These are phyloP conservation scores for Amphimallon solstitiale DNA, from an alignment of 2,888 invertebrate species.

Conservation along the genomic window DNA sequence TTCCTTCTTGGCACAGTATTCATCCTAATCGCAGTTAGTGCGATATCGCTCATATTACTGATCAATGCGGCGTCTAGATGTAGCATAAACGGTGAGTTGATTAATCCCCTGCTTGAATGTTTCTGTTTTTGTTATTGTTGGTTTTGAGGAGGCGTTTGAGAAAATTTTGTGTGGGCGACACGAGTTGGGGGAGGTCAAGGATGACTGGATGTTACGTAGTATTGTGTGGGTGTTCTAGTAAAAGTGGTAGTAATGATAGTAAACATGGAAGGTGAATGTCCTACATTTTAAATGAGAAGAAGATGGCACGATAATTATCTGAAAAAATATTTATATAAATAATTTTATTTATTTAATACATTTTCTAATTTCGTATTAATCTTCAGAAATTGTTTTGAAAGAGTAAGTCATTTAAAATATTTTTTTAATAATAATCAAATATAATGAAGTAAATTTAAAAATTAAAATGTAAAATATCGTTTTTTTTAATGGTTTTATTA, in stretches of 20 bases:
- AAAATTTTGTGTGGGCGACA: constrained; percentile 24
- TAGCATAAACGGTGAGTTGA: constrained; percentile 52
- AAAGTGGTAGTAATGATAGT: constrained; percentile 28
- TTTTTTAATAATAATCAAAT: too few relatives aligned
- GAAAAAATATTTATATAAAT: too few relatives aligned
- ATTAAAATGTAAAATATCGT: too few relatives aligned
- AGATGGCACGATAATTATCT: too few relatives aligned
- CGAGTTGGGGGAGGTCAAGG: constrained; percentile 30
- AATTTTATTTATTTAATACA: too few relatives aligned
- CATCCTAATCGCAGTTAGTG: constrained; percentile 55
- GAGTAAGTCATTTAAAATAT: too few relatives aligned
- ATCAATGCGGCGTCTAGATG: constrained; percentile 51
- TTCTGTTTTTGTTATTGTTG: constrained; percentile 22
- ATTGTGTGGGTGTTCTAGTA: constrained; percentile 30
- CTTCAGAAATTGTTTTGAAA: too few relatives aligned
- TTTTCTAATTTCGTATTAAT: too few relatives aligned
- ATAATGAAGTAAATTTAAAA: too few relatives aligned
- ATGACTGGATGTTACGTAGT: constrained; percentile 24
- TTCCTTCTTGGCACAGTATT: constrained; percentile 56
- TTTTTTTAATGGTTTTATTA: too few relatives aligned
- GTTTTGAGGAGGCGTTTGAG: constrained; percentile 14
- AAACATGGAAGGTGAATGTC: constrained; percentile 27
- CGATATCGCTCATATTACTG: constrained; percentile 54
- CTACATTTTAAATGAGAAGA: background rate
- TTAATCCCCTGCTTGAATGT: background rate